Percentiles rank a stretch among this genome's conserved stretches.
Conservation (phyloP, 2,113 vertebrate species). For the Cheirogaleus medius region DNA sequence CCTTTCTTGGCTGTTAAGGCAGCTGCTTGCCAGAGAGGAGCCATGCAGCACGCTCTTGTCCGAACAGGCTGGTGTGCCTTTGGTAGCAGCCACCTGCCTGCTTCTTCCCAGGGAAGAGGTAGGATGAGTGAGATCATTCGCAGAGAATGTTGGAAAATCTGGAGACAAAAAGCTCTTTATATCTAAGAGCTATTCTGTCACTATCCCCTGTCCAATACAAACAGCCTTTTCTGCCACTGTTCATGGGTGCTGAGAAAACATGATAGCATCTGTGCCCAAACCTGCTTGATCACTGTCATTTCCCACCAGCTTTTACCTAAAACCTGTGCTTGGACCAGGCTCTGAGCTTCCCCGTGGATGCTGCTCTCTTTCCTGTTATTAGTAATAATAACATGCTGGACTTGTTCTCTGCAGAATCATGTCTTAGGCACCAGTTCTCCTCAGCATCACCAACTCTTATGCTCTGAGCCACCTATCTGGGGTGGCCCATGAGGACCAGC, state of each 20-base stretch:
- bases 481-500: not conserved
- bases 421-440: not conserved
- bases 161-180: slow-evolving; percentile 3
- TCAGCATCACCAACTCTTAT: not conserved
- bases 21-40: slow-evolving; percentile 1
- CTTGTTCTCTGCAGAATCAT: not conserved
- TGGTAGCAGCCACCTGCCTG: not conserved
- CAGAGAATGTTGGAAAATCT: not conserved
- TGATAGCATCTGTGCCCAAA: not conserved
- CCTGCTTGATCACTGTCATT: not conserved
- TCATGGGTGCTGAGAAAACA: not conserved
- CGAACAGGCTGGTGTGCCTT: not conserved
- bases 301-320: not conserved
- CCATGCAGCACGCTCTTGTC: not conserved
- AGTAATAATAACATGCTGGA: no score
- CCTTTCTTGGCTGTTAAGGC: slow-evolving; percentile 8
- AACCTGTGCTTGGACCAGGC: not conserved
- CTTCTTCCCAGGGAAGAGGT: not conserved
- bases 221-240: not conserved
- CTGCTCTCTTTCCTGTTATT: not conserved
- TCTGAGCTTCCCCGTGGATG: not conserved
- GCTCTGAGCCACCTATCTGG: not conserved
- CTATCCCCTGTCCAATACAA: not conserved
- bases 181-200: not conserved
- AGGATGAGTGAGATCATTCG: not conserved